phyloP scores from a whole-genome alignment of 23 tunicate genomes.

The Ascidia mentula region DNA sequence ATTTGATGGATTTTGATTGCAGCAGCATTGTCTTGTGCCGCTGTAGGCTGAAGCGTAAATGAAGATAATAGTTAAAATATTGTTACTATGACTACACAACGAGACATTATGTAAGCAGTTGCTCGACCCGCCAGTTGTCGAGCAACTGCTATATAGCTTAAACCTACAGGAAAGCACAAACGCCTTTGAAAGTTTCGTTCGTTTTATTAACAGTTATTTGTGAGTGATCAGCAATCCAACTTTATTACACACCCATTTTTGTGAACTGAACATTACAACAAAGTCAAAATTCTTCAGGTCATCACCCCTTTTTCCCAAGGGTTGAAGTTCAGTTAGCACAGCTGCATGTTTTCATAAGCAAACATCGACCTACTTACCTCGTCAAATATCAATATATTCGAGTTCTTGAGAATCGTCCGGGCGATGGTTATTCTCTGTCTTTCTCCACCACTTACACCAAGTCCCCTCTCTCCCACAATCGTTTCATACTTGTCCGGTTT shows the following conservation, averaged over 20 bases:
- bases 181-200: not conserved
- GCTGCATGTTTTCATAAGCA: not conserved
- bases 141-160: not conserved
- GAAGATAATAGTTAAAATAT: not conserved
- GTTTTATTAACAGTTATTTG: not conserved
- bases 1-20: slow-evolving; percentile 85
- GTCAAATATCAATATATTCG: slow-evolving; percentile 82
- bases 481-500: slow-evolving; percentile 87
- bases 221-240: not conserved
- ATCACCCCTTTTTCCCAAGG: no score
- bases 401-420: slow-evolving; percentile 78
- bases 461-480: slow-evolving; percentile 92
- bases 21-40: slow-evolving; percentile 82
- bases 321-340: not conserved
- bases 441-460: slow-evolving; percentile 94
- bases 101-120: no score
- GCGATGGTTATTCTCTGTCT: slow-evolving; percentile 97
- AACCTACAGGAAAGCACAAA: not conserved
- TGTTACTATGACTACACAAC: not conserved
- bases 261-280: no score
- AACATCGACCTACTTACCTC: slow-evolving; percentile 44
- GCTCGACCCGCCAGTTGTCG: no score
- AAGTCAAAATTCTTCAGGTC: no score
- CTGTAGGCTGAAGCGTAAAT: slow-evolving; percentile 56
- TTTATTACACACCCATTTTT: no score